phyloP scores from a whole-genome alignment of 2,113 vertebrate genomes.

The Etheostoma cragini region DNA sequence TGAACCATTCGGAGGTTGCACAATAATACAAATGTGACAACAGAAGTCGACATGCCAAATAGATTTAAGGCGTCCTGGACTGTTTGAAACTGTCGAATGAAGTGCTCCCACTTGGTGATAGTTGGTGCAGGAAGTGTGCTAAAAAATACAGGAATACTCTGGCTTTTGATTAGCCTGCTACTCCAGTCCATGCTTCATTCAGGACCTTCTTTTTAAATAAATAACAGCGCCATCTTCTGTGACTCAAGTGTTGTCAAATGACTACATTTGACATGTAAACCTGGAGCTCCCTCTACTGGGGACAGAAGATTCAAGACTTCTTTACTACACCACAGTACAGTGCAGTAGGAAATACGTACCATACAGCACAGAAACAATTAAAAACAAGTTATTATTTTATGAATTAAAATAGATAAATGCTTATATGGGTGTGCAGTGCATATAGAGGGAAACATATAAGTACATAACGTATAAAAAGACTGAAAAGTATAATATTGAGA shows the following conservation, averaged over 20 bases:
- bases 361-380: too few species aligned
- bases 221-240: conserved; percentile 62
- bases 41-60: background rate
- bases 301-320: too few species aligned
- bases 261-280: background rate
- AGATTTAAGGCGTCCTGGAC: too few species aligned
- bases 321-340: too few species aligned
- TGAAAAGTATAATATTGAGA: too few species aligned
- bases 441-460: too few species aligned
- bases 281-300: conserved; percentile 59
- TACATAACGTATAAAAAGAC: too few species aligned
- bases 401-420: too few species aligned
- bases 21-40: background rate
- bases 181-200: conserved; percentile 21
- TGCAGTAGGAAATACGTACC: too few species aligned
- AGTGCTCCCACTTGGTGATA: background rate
- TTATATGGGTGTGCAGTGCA: too few species aligned
- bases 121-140: background rate
- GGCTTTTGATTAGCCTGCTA: conserved; percentile 1
- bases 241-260: background rate
- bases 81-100: background rate
- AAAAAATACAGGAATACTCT: background rate
- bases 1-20: background rate
- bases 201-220: conserved; percentile 46
- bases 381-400: too few species aligned